Percentiles rank a stretch among this genome's conserved stretches.
phyloP scores from a whole-genome alignment of 2,113 vertebrate genomes.

The Chloebia gouldiae region DNA sequence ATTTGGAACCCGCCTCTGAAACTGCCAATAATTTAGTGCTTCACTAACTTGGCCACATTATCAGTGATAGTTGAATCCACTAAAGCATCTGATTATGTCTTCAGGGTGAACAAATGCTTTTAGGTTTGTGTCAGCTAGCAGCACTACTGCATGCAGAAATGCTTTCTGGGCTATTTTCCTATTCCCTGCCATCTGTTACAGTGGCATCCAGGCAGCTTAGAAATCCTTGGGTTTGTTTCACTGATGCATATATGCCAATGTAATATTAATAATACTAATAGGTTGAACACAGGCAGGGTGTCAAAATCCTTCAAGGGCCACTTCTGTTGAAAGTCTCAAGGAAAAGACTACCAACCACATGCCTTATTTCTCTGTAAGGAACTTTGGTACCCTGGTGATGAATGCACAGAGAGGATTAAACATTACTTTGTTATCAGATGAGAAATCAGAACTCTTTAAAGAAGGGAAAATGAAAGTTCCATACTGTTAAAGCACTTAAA shows the following conservation, averaged over 20 bases:
- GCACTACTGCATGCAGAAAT: not conserved
- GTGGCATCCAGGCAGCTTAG: not conserved
- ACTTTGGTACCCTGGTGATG: not conserved
- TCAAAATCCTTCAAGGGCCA: not conserved
- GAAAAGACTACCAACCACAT: not conserved
- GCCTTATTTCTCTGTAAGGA: not conserved
- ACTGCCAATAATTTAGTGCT: not conserved
- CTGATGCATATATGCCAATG: not conserved
- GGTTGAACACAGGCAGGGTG: not conserved
- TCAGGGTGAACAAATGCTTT: not conserved
- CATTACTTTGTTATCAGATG: not conserved
- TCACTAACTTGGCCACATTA: not conserved
- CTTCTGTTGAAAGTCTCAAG: not conserved
- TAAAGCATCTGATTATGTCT: not conserved
- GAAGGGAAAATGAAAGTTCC: not conserved
- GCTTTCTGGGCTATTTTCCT: not conserved
- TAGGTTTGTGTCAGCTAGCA: not conserved
- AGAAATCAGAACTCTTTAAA: not conserved
- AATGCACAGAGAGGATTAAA: not conserved
- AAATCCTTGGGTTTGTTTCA: not conserved
- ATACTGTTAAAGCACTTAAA: not conserved
- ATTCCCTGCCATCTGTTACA: slow-evolving; percentile 18
- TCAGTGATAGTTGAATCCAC: not conserved
- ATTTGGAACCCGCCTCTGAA: not conserved
- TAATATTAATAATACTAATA: not conserved